Conservation (phyloP, 2,888 invertebrate genomes). For the Molanna angustata region DNA sequence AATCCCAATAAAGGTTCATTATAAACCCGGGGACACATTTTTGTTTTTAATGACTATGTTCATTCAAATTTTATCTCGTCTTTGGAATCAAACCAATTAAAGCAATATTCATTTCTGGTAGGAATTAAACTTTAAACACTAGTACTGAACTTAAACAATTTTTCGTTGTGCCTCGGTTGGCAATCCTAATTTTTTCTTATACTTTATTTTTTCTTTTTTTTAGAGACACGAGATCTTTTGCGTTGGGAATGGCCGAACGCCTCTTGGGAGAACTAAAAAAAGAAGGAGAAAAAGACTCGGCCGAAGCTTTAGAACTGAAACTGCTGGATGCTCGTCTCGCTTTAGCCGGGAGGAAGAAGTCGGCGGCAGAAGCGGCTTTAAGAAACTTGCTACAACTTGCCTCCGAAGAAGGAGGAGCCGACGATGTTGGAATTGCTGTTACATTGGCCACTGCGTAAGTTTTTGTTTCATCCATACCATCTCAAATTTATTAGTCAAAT, state of each 20-base stretch:
- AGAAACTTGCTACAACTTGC: constrained; percentile 67
- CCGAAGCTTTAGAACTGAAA: constrained; percentile 65
- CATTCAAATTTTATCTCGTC: no score
- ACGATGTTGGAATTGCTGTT: constrained; percentile 82
- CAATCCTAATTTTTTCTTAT: no score
- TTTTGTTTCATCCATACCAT: neutral
- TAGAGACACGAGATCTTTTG: constrained; percentile 77
- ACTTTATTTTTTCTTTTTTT: no score
- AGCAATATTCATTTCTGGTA: no score
- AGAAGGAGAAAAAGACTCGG: constrained; percentile 56
- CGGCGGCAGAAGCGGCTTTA: constrained; percentile 79
- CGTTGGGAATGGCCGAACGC: constrained; percentile 73
- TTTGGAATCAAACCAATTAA: no score
- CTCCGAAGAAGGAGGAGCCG: constrained; percentile 68
- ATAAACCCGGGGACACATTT: no score
- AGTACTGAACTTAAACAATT: no score
- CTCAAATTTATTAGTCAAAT: no score
- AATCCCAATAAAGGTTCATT: no score
- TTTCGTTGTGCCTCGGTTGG: no score
- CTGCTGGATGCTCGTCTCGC: constrained; percentile 78
- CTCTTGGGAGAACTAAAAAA: constrained; percentile 71
- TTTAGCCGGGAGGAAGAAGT: constrained; percentile 80
- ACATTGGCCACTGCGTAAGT: constrained; percentile 74
- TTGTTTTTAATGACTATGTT: no score
- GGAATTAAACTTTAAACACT: no score